Conservation (phyloP, 2,113 vertebrate species). For the Aegypius monachus region DNA sequence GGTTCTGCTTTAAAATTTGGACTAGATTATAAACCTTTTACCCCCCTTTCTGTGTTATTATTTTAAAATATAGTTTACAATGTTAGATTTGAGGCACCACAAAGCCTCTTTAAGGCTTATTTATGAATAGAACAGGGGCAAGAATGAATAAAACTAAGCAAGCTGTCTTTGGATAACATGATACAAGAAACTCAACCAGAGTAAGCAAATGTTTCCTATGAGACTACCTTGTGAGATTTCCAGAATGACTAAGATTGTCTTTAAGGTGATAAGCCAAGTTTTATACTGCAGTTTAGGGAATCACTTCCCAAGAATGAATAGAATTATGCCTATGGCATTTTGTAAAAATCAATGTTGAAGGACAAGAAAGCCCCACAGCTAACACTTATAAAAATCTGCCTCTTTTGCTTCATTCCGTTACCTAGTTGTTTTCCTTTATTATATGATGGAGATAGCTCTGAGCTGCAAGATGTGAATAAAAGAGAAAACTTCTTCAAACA, state of each 20-base stretch:
- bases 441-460: slow-evolving; percentile 3
- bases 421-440: slow-evolving; percentile 27
- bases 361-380: slow-evolving; percentile 24
- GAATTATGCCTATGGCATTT: slow-evolving; percentile 30
- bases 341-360: slow-evolving; percentile 58
- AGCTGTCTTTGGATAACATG: background rate
- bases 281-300: slow-evolving; percentile 41
- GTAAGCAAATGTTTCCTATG: background rate
- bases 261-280: slow-evolving; percentile 51
- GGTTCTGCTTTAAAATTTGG: background rate
- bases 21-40: background rate
- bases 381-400: slow-evolving; percentile 22
- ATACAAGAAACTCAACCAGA: background rate
- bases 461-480: slow-evolving; percentile 11
- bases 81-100: background rate
- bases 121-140: background rate
- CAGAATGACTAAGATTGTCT: background rate
- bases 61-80: background rate
- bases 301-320: slow-evolving; percentile 37
- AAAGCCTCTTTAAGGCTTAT: background rate
- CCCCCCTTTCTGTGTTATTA: background rate
- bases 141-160: background rate
- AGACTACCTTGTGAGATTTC: background rate
- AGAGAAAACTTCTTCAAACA: slow-evolving; percentile 30
- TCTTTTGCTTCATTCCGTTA: slow-evolving; percentile 22